A percentile compares a stretch with the other conserved stretches of the same genome.
These are phyloP conservation scores for Syrmaticus mikado DNA, from an alignment of 2,113 vertebrate species.

Conservation along the genomic window DNA sequence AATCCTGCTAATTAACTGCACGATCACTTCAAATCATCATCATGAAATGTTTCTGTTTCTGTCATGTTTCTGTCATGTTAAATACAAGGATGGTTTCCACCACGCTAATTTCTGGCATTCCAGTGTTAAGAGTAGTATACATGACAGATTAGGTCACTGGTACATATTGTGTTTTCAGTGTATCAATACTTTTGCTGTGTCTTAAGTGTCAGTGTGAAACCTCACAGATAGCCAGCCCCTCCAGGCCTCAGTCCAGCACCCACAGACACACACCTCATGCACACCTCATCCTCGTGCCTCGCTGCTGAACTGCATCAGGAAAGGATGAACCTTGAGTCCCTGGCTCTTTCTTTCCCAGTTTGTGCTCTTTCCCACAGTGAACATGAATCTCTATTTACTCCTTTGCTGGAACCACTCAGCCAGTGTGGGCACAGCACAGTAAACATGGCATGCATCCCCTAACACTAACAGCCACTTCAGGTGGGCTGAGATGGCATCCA, in stretches of 20 bases:
- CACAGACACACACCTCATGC: accelerated
- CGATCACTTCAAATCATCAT: background rate
- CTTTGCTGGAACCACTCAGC: background rate
- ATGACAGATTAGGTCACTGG: background rate
- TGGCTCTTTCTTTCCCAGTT: background rate
- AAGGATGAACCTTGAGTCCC: background rate
- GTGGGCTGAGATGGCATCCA: background rate
- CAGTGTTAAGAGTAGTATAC: background rate
- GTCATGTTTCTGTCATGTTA: background rate
- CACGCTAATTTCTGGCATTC: background rate
- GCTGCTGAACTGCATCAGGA: background rate
- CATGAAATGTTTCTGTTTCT: background rate
- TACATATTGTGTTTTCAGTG: background rate
- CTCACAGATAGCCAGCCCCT: background rate
- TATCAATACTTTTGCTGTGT: background rate
- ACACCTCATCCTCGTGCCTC: background rate
- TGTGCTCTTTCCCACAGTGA: background rate
- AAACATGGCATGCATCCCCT: accelerated
- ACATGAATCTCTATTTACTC: background rate
- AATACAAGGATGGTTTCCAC: background rate
- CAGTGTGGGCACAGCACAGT: background rate
- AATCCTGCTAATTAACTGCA: background rate
- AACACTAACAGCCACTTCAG: accelerated
- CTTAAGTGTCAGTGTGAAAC: background rate
- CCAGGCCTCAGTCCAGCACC: background rate